Percentiles rank a stretch among this genome's conserved stretches.
These are phyloP conservation scores for Odontophorus gujanensis DNA, from an alignment of 2,113 vertebrate species.

Conservation along the genomic window DNA sequence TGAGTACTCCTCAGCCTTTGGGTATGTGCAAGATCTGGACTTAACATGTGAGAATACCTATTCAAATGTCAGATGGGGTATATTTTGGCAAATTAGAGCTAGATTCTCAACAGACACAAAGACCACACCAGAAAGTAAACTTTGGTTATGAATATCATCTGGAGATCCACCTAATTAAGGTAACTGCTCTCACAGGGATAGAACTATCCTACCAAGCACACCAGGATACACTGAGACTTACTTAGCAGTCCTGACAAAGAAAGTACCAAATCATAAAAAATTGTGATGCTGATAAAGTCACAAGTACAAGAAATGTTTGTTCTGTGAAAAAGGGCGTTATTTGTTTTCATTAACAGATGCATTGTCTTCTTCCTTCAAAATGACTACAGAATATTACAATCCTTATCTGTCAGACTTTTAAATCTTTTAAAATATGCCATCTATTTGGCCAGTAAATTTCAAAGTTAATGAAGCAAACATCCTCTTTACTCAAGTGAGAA, in stretches of 20 bases:
- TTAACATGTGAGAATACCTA: not conserved
- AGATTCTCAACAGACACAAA: not conserved
- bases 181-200: constrained; percentile 19
- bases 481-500: constrained; percentile 37
- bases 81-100: not conserved
- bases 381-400: not conserved
- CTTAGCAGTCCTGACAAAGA: constrained; percentile 13
- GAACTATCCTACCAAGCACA: not conserved
- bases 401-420: constrained; percentile 43
- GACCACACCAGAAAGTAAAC: not conserved
- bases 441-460: constrained; percentile 47
- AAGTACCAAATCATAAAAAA: constrained; percentile 16
- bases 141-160: not conserved
- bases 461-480: constrained; percentile 66
- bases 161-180: not conserved
- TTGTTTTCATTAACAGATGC: constrained; percentile 38
- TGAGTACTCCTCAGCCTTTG: not conserved
- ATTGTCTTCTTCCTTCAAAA: constrained; percentile 23
- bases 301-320: not conserved
- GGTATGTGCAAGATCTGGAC: not conserved
- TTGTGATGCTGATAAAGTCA: not conserved
- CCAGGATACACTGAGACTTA: not conserved
- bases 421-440: constrained; percentile 56
- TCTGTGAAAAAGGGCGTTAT: constrained; percentile 17
- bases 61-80: not conserved